Evolutionary conservation across 2,113 vertebrate species (phyloP).

Genomic region (Pipa parva): DNA sequence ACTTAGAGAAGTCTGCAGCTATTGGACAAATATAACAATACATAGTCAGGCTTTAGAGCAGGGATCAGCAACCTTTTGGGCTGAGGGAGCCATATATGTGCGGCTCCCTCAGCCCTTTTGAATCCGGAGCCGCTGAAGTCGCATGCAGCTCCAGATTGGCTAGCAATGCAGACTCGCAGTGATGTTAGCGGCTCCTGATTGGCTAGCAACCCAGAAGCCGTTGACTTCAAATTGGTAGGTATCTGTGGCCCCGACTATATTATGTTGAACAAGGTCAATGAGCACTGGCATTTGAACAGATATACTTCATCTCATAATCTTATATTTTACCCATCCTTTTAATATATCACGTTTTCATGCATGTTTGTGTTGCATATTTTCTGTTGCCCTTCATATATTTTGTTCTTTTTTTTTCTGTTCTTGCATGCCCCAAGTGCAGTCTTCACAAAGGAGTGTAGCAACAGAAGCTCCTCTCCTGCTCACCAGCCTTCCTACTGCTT

Average conservation of each 20-base stretch:
- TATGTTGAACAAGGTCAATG: not conserved
- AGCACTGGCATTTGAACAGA: conserved; percentile 53
- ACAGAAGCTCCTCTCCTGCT: conserved; percentile 50
- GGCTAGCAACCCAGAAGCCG: too few species aligned
- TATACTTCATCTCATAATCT: not conserved
- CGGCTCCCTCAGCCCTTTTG: too few species aligned
- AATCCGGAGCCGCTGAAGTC: too few species aligned
- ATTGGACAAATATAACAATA: too few species aligned
- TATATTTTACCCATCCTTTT: not conserved
- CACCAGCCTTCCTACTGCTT: conserved; percentile 50
- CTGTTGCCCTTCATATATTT: conserved; percentile 44
- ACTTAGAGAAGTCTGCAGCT: too few species aligned
- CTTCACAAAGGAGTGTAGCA: conserved; percentile 53
- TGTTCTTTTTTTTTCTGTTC: conserved; percentile 41
- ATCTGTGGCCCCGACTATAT: not conserved
- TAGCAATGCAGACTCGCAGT: too few species aligned
- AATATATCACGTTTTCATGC: not conserved
- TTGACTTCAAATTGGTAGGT: too few species aligned
- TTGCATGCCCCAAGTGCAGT: conserved; percentile 51
- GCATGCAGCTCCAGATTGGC: too few species aligned
- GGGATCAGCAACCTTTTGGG: too few species aligned
- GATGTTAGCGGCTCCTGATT: too few species aligned
- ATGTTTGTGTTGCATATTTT: conserved; percentile 46
- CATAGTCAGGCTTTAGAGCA: too few species aligned
- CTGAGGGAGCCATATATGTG: too few species aligned